Base-by-base conservation (phyloP, 2,888 invertebrate species). In the Pterobdella sp. region DNA sequence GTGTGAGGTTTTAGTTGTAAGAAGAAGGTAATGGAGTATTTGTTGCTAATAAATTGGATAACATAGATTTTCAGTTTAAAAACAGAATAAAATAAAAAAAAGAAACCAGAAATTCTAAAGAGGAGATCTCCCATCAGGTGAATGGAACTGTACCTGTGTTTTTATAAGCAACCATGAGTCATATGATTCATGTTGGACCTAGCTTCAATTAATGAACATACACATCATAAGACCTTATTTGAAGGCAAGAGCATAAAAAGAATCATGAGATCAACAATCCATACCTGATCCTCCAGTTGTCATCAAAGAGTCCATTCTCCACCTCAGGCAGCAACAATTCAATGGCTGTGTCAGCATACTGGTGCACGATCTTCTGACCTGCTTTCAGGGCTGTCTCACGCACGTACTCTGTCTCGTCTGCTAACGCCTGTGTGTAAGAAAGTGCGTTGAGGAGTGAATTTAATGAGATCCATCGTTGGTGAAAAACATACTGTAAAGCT, bases 371-470 rank as follows among this genome's bases (percentile, higher is more conserved):
- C 68, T 96, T 86, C 84, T 98, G 96, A 0, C 97, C 97, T 1
- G 97, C 97, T 80, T 91, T 90, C 37, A 98, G 85, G 0, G 97
- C 97, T 0, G 98, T 98, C 79, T 98, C 97, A 69, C 98, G 87
- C 0, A 98, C 96, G 85, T 93, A 98, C 84, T 98, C 98, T 84
- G 93, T 95, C 86, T 98, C 98, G 86, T 99, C 98, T 2, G 98
- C 96, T 72, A 98, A 86, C 0, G 96, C 97, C 86, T 88, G 77
- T 3, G 76, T 74, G 1, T 10, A 29, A 3, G 35, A 31, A 65
- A 3, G 3, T 2, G 14, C n/a, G n/a, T n/a, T 3, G 14, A 29
- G 10, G 32, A 10, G 66, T 10, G n/a, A 26, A 26, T 63, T 63
- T 63, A 10, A 14, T 63, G n/a, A 10, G 63, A n/a, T 63, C 31